These are phyloP conservation scores for Zosterops borbonicus DNA, from an alignment of 2,113 vertebrate species.

Conservation along the genomic window DNA sequence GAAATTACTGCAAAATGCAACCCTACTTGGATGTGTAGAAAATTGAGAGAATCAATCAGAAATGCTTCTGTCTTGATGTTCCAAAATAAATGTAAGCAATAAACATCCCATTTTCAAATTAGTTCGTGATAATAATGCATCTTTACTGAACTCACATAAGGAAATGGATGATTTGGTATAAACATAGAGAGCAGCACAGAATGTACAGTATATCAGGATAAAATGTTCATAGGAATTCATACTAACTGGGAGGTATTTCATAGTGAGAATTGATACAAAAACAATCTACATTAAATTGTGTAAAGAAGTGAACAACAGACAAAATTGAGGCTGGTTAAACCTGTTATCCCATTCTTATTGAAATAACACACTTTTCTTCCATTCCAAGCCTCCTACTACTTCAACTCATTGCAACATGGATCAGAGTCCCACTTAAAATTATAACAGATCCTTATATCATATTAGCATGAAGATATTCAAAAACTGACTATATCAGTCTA, in stretches of 20 bases:
- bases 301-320: not conserved
- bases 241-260: not conserved
- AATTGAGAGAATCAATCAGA: slow-evolving; percentile 34
- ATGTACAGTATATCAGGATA: not conserved
- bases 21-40: not conserved
- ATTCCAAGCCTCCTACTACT: not conserved
- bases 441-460: not conserved
- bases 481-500: rapidly evolving
- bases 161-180: not conserved
- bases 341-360: not conserved
- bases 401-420: not conserved
- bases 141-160: not conserved
- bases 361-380: not conserved
- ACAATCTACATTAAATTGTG: not conserved
- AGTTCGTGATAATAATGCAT: not conserved
- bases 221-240: not conserved
- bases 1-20: slow-evolving; percentile 29
- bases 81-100: slow-evolving; percentile 25
- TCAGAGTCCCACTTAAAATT: not conserved
- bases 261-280: not conserved
- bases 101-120: slow-evolving; percentile 38
- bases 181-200: not conserved
- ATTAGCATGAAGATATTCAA: not conserved
- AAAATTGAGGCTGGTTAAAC: not conserved
- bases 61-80: not conserved